Conservation (phyloP, 2,797 vertebrate genomes). For the Onychomys arenicola region DNA sequence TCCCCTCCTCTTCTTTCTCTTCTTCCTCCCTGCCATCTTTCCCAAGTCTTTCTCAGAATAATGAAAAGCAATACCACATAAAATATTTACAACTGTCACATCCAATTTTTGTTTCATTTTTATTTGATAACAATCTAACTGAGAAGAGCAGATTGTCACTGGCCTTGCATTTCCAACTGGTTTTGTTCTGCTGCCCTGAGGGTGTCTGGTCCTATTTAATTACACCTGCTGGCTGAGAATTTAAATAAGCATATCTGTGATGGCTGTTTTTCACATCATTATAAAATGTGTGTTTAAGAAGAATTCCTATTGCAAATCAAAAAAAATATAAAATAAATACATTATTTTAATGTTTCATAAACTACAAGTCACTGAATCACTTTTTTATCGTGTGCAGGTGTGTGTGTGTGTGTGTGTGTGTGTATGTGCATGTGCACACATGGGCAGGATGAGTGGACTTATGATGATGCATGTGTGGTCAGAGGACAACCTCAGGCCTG, state of each 20-base stretch:
- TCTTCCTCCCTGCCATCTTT: not conserved
- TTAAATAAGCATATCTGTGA: constrained; percentile 77
- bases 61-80: not conserved
- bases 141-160: constrained; percentile 66
- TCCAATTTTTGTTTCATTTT: constrained; percentile 57
- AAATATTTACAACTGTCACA: not conserved
- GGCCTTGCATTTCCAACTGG: constrained; percentile 47
- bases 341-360: constrained; percentile 4
- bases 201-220: constrained; percentile 68
- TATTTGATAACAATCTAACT: constrained; percentile 67
- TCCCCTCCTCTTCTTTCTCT: no score
- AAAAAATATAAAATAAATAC: constrained; percentile 40
- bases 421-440: no score
- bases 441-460: no score
- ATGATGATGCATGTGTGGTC: no score
- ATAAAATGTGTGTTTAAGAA: constrained; percentile 60
- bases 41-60: not conserved
- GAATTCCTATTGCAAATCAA: constrained; percentile 59
- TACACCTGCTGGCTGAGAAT: constrained; percentile 74
- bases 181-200: constrained; percentile 56
- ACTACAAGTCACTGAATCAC: not conserved
- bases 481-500: not conserved
- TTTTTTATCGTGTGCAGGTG: not conserved
- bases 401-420: not conserved
- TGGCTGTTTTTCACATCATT: constrained; percentile 61